These are phyloP conservation scores for Heterotilapia buettikoferi DNA, from an alignment of 2,113 vertebrate genomes.

Conservation along the genomic window DNA sequence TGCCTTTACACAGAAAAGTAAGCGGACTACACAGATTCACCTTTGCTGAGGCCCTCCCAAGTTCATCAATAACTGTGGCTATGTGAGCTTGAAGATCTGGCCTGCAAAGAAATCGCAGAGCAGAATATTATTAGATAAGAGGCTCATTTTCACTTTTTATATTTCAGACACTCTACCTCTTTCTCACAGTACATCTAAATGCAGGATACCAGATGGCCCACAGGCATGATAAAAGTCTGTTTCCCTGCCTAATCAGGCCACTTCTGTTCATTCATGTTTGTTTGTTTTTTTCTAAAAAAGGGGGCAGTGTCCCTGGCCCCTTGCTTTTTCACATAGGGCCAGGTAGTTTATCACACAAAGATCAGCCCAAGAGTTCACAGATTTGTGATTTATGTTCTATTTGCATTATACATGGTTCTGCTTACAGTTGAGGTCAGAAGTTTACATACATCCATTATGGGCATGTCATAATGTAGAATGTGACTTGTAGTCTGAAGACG, in stretches of 20 bases:
- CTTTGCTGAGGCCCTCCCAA: conserved; percentile 76
- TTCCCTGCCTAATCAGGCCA: not conserved
- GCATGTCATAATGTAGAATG: not conserved
- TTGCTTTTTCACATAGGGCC: not conserved
- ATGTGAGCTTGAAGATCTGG: conserved; percentile 60
- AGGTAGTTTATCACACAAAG: not conserved
- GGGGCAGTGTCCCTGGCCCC: accelerated
- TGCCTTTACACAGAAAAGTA: not conserved
- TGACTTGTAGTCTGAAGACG: not conserved
- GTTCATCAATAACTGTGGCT: conserved; percentile 69
- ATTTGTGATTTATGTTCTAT: not conserved
- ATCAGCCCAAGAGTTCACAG: not conserved
- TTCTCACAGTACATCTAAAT: not conserved
- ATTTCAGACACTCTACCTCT: not conserved
- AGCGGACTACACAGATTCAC: conserved; percentile 19
- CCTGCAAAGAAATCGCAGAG: conserved; percentile 23
- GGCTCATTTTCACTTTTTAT: not conserved
- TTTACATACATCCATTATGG: not conserved
- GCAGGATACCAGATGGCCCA: not conserved
- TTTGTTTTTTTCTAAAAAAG: not conserved
- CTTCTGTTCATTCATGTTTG: not conserved
- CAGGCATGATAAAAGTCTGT: not conserved
- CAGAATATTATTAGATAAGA: not conserved
- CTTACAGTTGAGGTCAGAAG: not conserved
- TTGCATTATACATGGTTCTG: not conserved